Conservation (phyloP, 2,113 vertebrate genomes). For the Tetrax tetrax region DNA sequence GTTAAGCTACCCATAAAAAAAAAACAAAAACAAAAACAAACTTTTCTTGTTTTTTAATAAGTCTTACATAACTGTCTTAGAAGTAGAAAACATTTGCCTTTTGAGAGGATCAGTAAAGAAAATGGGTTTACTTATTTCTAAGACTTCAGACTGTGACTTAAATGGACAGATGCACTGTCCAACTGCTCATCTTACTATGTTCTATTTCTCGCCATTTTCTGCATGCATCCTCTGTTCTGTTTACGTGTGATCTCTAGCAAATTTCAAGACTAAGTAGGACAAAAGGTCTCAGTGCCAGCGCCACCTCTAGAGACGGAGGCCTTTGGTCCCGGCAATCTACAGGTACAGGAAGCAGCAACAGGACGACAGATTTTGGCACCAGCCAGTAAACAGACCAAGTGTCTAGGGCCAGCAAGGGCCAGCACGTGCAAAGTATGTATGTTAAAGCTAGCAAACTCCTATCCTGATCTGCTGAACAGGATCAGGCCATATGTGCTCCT, state of each 20-base stretch:
- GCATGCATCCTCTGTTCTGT: not conserved
- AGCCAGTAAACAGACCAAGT: not conserved
- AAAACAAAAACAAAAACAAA: not conserved
- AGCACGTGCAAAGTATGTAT: not conserved
- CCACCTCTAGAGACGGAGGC: not conserved
- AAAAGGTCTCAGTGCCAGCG: not conserved
- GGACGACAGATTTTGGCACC: not conserved
- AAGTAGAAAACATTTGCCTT: not conserved
- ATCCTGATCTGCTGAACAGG: not conserved
- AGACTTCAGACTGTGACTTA: not conserved
- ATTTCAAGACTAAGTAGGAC: not conserved
- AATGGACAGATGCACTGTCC: not conserved
- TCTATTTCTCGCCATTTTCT: not conserved
- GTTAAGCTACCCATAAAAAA: not conserved
- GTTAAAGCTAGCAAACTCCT: not conserved
- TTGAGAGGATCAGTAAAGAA: not conserved
- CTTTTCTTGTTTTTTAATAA: not conserved
- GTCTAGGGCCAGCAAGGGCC: not conserved
- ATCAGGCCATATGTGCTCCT: fast-evolving
- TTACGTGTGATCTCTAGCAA: not conserved
- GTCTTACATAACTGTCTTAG: not conserved
- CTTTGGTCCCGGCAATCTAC: not conserved
- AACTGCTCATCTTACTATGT: not conserved
- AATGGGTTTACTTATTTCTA: not conserved
- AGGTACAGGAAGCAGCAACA: not conserved